Base-by-base conservation (phyloP, 2,797 vertebrate species). In the Geotrypetes seraphini region DNA sequence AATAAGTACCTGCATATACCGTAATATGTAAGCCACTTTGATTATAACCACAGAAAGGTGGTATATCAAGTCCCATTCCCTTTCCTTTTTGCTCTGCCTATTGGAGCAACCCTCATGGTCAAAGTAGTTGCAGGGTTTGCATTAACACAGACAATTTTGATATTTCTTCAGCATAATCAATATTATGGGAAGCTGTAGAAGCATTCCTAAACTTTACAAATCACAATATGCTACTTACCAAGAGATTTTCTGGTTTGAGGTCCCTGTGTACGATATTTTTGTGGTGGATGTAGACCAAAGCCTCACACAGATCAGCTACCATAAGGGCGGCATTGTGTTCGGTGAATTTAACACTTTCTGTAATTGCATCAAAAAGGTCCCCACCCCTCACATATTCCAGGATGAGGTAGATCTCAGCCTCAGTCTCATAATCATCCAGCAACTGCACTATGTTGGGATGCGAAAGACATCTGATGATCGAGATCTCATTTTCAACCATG, bases 401-500 rank as follows among this genome's bases (percentile, higher is more conserved):
- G 63, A 97, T 83, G 51, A 99, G 69, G 71, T 89, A 97, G 35
- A 90, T 89, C 33, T 94, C 89, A 1, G 69, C 69, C 30, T 69
- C 61, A 0, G 89, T 92, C 53, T 94, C 91, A 30, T 95, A 92
- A 30, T 92, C 86, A 5, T 89, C 73, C 6, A 95, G 79, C 47
- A 98, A 69, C 15, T 78, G 80, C 34, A 99, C 90, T 12, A 99
- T 87, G 29, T 89, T 89, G 19, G 91, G 89, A 47, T 99, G 95
- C 17, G 75, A 72, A 31, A 99, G 84, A 48, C 86, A 89, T 22
- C 69, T 84, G 46, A 92, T 78, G 6, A 98, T 90, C 15, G 85
- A 64, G 43, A 98, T 88, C 74, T 99, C 95, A 2, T 95, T 99
- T 71, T 93, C 88, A 55, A 97, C 86, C 79, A 99, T 95, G 65